phyloP scores from a whole-genome alignment of 2,888 invertebrate species.

The Argyresthia goedartella region DNA sequence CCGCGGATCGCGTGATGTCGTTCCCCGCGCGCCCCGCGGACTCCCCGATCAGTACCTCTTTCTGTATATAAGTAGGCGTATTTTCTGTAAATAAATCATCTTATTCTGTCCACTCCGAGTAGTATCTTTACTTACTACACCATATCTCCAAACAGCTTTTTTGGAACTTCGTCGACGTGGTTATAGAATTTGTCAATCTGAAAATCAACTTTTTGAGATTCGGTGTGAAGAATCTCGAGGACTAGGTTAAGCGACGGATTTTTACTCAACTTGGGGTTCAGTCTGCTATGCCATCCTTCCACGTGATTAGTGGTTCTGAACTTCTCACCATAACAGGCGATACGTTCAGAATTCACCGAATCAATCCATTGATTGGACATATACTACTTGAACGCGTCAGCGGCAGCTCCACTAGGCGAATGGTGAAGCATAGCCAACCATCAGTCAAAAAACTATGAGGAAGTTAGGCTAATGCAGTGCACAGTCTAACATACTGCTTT shows the following conservation, averaged over 20 bases:
- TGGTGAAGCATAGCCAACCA: background rate
- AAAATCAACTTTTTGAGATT: no score
- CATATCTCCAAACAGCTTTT: no score
- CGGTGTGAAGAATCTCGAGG: no score
- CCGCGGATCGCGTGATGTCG: no score
- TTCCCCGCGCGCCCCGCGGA: no score
- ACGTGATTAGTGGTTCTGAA: conserved; percentile 1
- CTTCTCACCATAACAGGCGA: background rate
- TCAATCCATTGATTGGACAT: background rate
- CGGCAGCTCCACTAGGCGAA: background rate
- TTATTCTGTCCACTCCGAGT: no score
- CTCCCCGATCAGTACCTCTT: no score
- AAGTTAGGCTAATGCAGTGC: background rate
- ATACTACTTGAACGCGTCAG: background rate
- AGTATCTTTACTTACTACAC: no score
- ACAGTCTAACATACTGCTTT: background rate
- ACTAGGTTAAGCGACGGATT: background rate
- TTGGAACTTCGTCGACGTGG: background rate
- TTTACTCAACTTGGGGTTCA: background rate
- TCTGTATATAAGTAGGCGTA: no score
- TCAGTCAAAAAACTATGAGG: background rate
- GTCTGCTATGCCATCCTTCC: background rate
- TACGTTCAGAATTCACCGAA: background rate
- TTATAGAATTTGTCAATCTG: background rate
- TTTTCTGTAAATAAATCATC: no score